Evolutionary conservation across 2,797 vertebrate genomes (phyloP), one percentile per base, ranked within the genome.

Genomic region (Chaunax sp.): DNA sequence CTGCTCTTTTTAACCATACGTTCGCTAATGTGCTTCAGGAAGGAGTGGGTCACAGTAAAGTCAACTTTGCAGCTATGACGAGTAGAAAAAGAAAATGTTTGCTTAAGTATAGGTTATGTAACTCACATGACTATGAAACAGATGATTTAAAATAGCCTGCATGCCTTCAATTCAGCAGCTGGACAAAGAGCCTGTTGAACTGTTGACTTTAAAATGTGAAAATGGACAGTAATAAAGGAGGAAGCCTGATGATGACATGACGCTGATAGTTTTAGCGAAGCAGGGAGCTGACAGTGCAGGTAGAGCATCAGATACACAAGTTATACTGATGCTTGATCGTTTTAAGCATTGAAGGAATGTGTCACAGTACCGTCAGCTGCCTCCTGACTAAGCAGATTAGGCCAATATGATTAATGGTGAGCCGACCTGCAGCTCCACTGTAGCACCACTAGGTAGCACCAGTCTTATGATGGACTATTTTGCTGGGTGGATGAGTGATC

Each of bases 311-410:
- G 30, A 56, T 37, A 55, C 60, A 1, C 43, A 47, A 45, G 28
- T 69, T 60, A 58, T 55, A 52, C 45, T 57, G 26, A 57, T 62
- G 62, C 49, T 53, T 66, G 43, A 25, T 52, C 20, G 37, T 28
- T 64, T 69, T 58, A 57, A 81, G 75, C 55, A 62, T 49, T 62
- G 23, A 61, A 72, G 66, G 72, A 81, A 84, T 81, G 81, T 70
- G 66, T 76, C 40, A 67, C 66, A 12, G 50, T 26, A 47, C 53
- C 3, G 38, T 79, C 80, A 81, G 74, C 83, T 83, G 81, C 78
- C 54, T 52, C 63, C 58, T n/a, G 45, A 64, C 58, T 77, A 66
- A 85, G 68, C 16, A 81, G 78, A 85, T 85, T 86, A 78, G 44
- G 69, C 49, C 75, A 68, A 72, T 30, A 8, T 1, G 58, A 73